These are phyloP conservation scores for Penaeus vannamei DNA, from an alignment of 1,140 invertebrate species.

Conservation along the genomic window DNA sequence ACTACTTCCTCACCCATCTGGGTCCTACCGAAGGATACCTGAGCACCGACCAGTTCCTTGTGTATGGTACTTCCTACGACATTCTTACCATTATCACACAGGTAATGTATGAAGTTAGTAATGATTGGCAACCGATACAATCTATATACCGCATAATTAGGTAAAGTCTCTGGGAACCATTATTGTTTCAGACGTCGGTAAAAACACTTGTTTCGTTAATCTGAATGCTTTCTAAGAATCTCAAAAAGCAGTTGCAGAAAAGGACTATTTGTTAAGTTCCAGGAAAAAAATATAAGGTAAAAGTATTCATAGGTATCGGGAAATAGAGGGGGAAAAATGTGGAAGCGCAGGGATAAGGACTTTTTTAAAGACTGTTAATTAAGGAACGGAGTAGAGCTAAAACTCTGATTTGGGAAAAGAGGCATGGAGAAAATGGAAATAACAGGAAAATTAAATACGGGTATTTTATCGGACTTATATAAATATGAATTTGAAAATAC, in stretches of 20 bases:
- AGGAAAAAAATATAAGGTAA: neutral
- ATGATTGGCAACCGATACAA: too few species aligned
- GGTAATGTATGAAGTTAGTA: neutral
- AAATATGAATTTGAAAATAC: too few species aligned
- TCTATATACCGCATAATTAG: too few species aligned
- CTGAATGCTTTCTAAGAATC: too few species aligned
- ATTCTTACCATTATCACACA: slow-evolving; percentile 17
- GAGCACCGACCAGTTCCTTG: slow-evolving; percentile 51
- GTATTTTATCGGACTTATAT: neutral
- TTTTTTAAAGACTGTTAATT: too few species aligned
- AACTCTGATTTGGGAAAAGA: neutral
- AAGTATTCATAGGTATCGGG: neutral
- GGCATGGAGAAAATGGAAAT: neutral
- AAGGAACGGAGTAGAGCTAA: too few species aligned
- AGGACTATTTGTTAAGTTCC: too few species aligned
- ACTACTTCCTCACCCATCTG: slow-evolving; percentile 34
- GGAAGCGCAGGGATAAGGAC: too few species aligned
- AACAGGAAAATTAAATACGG: neutral
- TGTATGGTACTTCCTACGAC: slow-evolving; percentile 43
- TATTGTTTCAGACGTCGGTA: too few species aligned
- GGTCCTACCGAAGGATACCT: slow-evolving; percentile 50
- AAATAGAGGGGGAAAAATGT: neutral
- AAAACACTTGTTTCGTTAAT: too few species aligned
- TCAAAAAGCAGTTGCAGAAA: too few species aligned
- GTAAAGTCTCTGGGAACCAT: too few species aligned